phyloP scores from a whole-genome alignment of 2,113 vertebrate species.

The Danionella cerebrum region DNA sequence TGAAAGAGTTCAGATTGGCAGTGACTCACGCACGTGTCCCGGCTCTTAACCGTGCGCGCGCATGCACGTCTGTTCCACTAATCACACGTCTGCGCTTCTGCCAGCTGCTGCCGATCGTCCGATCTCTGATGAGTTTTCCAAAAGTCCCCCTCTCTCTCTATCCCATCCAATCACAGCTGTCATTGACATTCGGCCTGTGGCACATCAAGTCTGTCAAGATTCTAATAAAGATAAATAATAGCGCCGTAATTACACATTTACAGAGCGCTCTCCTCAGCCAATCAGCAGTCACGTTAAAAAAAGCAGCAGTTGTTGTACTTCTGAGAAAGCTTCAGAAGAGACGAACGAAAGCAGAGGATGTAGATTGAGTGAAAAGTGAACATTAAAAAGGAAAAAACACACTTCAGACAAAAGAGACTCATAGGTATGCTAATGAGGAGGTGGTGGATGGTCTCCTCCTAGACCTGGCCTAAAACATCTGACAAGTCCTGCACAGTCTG shows the following conservation, averaged over 20 bases:
- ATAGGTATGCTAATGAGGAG: too few species aligned
- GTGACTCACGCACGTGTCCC: not conserved
- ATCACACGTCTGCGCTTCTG: slow-evolving; percentile 16
- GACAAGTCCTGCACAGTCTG: too few species aligned
- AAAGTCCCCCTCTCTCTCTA: slow-evolving; percentile 11
- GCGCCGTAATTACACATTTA: slow-evolving; percentile 59
- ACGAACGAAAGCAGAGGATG: too few species aligned
- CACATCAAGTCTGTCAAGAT: slow-evolving; percentile 64
- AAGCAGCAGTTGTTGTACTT: slow-evolving; percentile 31
- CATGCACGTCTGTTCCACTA: slow-evolving; percentile 22
- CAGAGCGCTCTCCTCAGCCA: slow-evolving; percentile 52
- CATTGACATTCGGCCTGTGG: slow-evolving; percentile 55
- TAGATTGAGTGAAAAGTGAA: too few species aligned
- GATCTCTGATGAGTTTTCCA: slow-evolving; percentile 24
- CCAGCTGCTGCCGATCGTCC: slow-evolving; percentile 18
- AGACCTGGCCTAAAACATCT: too few species aligned
- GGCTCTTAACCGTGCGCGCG: slow-evolving; percentile 1
- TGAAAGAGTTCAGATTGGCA: not conserved
- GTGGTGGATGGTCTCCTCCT: too few species aligned
- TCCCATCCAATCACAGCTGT: slow-evolving; percentile 38
- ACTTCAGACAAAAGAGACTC: too few species aligned
- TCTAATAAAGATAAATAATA: slow-evolving; percentile 74
- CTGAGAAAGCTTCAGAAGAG: slow-evolving; percentile 44
- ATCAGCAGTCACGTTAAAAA: slow-evolving; percentile 40
- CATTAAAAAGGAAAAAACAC: too few species aligned